Evolutionary conservation across 2,113 vertebrate genomes (phyloP).

Genomic region (Anoura caudifer): DNA sequence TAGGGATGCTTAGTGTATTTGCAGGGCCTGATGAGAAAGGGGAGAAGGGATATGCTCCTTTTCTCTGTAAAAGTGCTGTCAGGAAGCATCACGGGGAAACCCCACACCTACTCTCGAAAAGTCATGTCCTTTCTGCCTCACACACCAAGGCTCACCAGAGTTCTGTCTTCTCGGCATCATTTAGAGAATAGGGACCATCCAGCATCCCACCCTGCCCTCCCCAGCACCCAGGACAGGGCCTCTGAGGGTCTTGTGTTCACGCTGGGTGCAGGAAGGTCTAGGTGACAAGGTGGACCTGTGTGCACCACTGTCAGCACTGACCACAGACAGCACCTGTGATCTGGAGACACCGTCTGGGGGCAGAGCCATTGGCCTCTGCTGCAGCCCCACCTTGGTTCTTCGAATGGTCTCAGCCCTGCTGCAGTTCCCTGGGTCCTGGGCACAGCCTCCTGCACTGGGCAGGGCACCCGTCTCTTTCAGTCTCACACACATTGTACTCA

Average conservation of each 20-base stretch:
- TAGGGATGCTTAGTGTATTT: neutral
- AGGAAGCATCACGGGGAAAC: neutral
- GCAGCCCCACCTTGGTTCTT: no score
- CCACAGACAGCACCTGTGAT: no score
- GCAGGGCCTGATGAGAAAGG: neutral
- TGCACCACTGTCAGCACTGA: no score
- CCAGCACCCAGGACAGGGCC: no score
- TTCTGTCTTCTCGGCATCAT: fast-evolving
- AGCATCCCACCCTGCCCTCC: fast-evolving
- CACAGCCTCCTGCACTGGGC: no score
- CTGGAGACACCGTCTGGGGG: no score
- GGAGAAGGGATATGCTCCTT: neutral
- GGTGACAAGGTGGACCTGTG: neutral
- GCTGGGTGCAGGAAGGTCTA: fast-evolving
- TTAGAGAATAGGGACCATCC: neutral
- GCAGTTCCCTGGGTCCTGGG: no score
- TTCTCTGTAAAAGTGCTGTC: neutral
- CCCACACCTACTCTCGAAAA: fast-evolving
- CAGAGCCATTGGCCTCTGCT: no score
- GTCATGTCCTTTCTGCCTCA: neutral
- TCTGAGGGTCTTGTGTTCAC: neutral
- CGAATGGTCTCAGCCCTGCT: no score
- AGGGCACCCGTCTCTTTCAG: neutral
- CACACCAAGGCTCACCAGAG: no score
- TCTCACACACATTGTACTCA: neutral